A percentile compares a stretch with the other conserved stretches of the same genome.
Evolutionary conservation across 2,113 vertebrate species (phyloP).

Genomic region (Archilochus colubris): DNA sequence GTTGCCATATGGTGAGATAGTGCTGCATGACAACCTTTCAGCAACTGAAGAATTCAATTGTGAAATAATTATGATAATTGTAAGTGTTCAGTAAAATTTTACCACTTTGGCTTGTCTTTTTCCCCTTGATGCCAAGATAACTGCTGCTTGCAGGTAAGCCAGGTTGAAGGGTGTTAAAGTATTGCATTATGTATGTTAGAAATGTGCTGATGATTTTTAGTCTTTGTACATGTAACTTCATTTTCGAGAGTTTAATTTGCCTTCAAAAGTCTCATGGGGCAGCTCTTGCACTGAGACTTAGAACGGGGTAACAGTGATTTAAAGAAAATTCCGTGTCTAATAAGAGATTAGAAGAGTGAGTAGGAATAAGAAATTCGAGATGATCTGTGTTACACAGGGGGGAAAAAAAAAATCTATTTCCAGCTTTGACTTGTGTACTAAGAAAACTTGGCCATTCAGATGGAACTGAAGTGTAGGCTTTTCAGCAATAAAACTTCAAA

Average conservation of each 20-base stretch:
- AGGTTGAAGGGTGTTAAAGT: neutral
- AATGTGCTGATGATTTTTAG: neutral
- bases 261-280: neutral
- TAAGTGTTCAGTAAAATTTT: neutral
- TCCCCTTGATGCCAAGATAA: neutral
- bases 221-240: neutral
- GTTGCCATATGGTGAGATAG: slow-evolving; percentile 78
- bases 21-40: slow-evolving; percentile 70
- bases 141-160: neutral
- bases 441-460: neutral
- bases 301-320: neutral
- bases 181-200: neutral
- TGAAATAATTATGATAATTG: slow-evolving; percentile 66
- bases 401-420: neutral
- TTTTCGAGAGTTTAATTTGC: neutral
- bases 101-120: neutral
- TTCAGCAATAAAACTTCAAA: neutral
- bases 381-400: neutral
- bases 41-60: slow-evolving; percentile 61
- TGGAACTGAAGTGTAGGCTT: neutral
- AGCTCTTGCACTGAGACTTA: neutral
- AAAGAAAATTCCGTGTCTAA: neutral
- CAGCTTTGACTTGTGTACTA: neutral
- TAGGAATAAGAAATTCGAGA: neutral
- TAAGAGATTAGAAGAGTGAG: neutral